Evolutionary conservation across 64 coral and sea anemone species (phyloP).

Genomic region (Hydrozoanthus tunicans): DNA sequence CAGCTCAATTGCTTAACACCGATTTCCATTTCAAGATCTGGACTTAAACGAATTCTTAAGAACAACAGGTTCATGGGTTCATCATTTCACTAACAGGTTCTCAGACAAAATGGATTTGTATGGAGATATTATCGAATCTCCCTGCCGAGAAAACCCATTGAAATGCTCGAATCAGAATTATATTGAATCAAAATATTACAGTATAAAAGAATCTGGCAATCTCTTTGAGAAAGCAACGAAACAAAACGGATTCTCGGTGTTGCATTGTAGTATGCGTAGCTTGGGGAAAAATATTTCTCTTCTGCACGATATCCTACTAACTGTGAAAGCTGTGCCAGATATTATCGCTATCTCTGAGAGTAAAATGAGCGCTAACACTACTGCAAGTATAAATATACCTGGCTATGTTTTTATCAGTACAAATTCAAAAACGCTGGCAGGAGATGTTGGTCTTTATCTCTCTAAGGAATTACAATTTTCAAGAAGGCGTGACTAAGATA

Average conservation of each 20-base stretch:
- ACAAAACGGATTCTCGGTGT: conserved; percentile 36
- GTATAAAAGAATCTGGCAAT: conserved; percentile 40
- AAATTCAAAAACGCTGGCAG: conserved; percentile 5
- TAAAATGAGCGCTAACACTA: background rate
- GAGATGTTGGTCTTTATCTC: conserved; percentile 49
- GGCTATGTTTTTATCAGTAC: conserved; percentile 3
- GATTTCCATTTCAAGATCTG: background rate
- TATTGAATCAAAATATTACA: conserved; percentile 58
- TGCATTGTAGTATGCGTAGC: conserved; percentile 35
- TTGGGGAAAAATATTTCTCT: conserved; percentile 36
- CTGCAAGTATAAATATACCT: background rate
- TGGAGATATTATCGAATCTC: conserved; percentile 14
- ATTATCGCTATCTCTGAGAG: conserved; percentile 38
- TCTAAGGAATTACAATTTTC: conserved; percentile 3
- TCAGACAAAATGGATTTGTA: conserved; percentile 16
- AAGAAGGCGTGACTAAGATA: background rate
- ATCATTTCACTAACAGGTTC: background rate
- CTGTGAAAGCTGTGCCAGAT: background rate
- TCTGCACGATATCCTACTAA: conserved; percentile 43
- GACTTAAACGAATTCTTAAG: conserved; percentile 7
- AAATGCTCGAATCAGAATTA: conserved; percentile 24
- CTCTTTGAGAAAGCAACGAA: conserved; percentile 1
- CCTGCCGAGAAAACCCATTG: background rate
- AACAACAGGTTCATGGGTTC: conserved; percentile 16
- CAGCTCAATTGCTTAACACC: background rate